Base-by-base conservation (phyloP, 2,888 invertebrate species). In the Ornithoptera alexandrae region DNA sequence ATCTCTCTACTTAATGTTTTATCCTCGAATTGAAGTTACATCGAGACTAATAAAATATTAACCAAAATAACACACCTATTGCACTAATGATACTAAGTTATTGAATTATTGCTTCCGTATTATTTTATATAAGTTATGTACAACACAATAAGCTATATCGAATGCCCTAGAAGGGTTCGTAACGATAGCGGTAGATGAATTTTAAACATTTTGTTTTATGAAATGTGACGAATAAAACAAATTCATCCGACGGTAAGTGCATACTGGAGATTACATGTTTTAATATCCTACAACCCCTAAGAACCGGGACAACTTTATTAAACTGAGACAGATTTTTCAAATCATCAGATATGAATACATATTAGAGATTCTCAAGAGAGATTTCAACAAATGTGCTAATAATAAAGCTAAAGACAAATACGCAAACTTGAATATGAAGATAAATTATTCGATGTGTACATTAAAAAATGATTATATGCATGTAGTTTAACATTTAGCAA, bases 401-500 rank as follows among this genome's bases (percentile, higher is more conserved):
- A 63, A 73, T 67, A 68, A 75, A 72, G 71, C 71, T 74, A 76
- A 36, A 58, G 67, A 74, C 78, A 76, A 78, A 79, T 77, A 77
- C 82, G 79, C 79, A 73, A 78, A 77, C 76, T 80, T 79, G 72
- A 67, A 62, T 60, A 64, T 30, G 68, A 68, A 74, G 71, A 81
- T 75, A 74, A 76, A 72, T 73, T 72, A 73, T 69, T 72, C 75
- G 77, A 72, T 73, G 73, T 70, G 77, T 73, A 75, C 72, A 74
- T 74, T 75, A 72, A 63, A 75, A 72, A 74, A 75, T 75, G 69
- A 70, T 73, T 69, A 74, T 79, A 80, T 77, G 78, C 81, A 85
- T 85, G 88, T 86, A 85, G 84, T 88, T 88, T 89, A 90, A 90
- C 86, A 88, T 90, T 87, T 83, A 90, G 90, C 84, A 88, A 89